Evolutionary conservation across 2,797 vertebrate species (phyloP), one percentile per base, ranked within the genome.

Genomic region (Hemitrygon akajei): DNA sequence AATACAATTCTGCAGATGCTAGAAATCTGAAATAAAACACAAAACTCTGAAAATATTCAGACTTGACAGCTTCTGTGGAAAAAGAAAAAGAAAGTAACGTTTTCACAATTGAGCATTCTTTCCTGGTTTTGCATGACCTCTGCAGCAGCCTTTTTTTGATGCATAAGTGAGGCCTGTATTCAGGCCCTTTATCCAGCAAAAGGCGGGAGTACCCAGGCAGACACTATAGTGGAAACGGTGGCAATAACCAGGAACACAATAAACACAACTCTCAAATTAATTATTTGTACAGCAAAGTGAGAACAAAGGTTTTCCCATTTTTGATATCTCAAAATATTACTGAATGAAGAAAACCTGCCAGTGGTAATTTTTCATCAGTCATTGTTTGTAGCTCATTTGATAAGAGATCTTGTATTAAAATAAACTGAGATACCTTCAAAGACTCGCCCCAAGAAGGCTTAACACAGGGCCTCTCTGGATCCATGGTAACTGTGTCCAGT

Each of bases 401-500:
- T 16, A 69, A 69, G 66, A 69, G 14, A 75, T 75, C 34, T 2
- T 75, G 16, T 30, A 93, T 93, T 76, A 58, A n/a, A 93, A 76
- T 58, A 93, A 76, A 75, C 27, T 7, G 69, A 56, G 95, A 96
- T 95, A 97, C 97, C 96, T 97, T 97, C 76, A 97, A 91, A 27
- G 97, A 97, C 94, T 97, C 97, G 47, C 93, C 94, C 97, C 96
- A 97, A 0, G 96, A 97, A 14, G 97, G 97, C 93, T 96, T 97
- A 93, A 96, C 95, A 94, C 96, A 97, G 89, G 94, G 95, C 66
- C 96, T 96, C 94, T 97, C 97, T 80, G 96, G 96, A 96, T 98
- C 98, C 95, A 96, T 93, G 2, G 96, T 95, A n/a, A 98, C 95
- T 47, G 95, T 73, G 91, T 97, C 96, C 40, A 98, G 66, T 96